Percentiles rank a stretch among this genome's conserved stretches.
phyloP scores from a whole-genome alignment of 1,140 invertebrate genomes.

The Ruditapes philippinarum region DNA sequence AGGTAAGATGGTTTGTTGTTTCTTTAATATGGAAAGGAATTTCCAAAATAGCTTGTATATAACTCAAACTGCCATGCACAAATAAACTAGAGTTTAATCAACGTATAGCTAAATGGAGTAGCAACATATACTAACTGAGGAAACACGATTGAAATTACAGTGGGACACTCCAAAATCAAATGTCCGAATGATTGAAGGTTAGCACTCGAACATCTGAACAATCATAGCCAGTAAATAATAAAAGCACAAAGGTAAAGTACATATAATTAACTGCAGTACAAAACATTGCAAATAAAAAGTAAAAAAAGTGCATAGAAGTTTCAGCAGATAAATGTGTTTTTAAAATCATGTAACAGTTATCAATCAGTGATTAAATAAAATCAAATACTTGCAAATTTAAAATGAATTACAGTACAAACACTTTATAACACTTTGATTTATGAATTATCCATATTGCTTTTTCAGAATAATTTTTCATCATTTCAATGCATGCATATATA shows the following conservation, averaged over 20 bases:
- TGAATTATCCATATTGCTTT: no score
- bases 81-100: not conserved
- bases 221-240: not conserved
- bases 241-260: slow-evolving; percentile 44
- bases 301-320: not conserved
- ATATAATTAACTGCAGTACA: slow-evolving; percentile 17
- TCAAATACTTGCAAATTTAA: not conserved
- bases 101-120: no score
- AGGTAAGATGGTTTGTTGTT: not conserved
- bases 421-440: not conserved
- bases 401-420: not conserved
- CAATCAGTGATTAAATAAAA: not conserved
- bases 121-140: not conserved
- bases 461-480: no score
- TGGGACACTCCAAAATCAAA: not conserved
- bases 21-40: not conserved
- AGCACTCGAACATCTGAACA: slow-evolving; percentile 18
- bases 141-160: not conserved
- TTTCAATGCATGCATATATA: no score
- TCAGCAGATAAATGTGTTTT: not conserved
- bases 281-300: slow-evolving; percentile 19
- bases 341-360: not conserved
- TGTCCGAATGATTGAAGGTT: not conserved
- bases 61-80: not conserved
- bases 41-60: not conserved